A percentile compares a stretch with the other conserved stretches of the same genome.
Conservation (phyloP, 2,113 vertebrate species). For the Cervus canadensis region DNA sequence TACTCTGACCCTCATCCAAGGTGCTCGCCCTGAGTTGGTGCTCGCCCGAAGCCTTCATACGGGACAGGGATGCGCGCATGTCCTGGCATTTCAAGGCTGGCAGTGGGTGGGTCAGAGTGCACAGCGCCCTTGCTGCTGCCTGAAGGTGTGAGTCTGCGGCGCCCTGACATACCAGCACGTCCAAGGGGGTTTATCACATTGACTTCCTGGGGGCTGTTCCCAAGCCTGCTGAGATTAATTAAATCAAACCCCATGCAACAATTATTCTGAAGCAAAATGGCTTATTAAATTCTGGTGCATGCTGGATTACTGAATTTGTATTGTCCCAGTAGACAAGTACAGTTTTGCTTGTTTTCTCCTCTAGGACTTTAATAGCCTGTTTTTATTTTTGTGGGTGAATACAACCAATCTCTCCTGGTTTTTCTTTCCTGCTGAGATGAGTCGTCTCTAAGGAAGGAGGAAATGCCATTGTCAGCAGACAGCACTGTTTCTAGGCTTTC, state of each 20-base stretch:
- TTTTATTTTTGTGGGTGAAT: not conserved
- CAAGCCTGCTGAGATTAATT: slow-evolving; percentile 56
- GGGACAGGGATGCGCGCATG: not conserved
- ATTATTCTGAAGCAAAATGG: not conserved
- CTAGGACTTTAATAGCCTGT: not conserved
- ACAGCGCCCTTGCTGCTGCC: rapidly evolving
- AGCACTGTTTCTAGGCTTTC: slow-evolving; percentile 41
- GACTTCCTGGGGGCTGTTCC: not conserved
- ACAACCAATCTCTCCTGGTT: not conserved
- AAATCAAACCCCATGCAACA: slow-evolving; percentile 3
- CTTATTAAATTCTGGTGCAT: not conserved
- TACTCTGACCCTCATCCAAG: not conserved
- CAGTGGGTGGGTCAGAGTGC: not conserved
- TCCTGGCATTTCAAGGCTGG: not conserved
- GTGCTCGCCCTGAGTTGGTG: not conserved
- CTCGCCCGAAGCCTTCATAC: not conserved
- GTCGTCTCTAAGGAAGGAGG: not conserved
- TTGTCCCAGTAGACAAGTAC: not conserved
- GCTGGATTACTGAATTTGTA: not conserved
- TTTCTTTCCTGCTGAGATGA: not conserved
- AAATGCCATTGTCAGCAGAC: not conserved
- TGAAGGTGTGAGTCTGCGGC: not conserved
- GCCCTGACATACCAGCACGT: not conserved
- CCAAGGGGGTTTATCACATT: not conserved
- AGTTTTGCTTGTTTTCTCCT: not conserved